Percentiles rank a stretch among this genome's conserved stretches.
Evolutionary conservation across 2,113 vertebrate species (phyloP).

Genomic region (Alligator sinensis): DNA sequence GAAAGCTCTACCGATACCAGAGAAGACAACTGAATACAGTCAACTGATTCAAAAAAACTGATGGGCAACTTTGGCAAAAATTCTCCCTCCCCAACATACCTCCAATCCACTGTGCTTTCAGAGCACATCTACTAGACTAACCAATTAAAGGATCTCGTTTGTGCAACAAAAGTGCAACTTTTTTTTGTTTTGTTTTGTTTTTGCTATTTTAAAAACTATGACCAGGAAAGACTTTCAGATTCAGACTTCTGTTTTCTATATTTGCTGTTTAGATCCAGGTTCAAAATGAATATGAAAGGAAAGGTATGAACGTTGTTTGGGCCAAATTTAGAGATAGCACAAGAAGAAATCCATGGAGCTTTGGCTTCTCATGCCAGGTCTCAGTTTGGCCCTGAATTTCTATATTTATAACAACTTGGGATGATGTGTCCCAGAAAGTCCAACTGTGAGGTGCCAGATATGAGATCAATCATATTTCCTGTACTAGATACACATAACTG

Average conservation of each 20-base stretch:
- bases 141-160: background rate
- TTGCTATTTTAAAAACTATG: no score
- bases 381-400: background rate
- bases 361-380: background rate
- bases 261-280: background rate
- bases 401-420: background rate
- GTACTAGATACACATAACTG: background rate
- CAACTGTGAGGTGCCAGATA: background rate
- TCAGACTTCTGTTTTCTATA: background rate
- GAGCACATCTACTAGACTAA: background rate
- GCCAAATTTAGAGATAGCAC: background rate
- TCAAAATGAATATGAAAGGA: background rate
- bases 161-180: background rate
- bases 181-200: background rate
- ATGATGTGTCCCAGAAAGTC: background rate
- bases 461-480: background rate
- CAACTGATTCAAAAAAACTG: background rate
- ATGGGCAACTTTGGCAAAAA: background rate
- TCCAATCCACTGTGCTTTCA: background rate
- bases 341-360: background rate
- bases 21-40: background rate
- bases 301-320: fast-evolving
- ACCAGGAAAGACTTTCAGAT: background rate
- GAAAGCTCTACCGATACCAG: background rate
- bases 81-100: background rate